Conservation (phyloP, 1,140 invertebrate species). For the Carcinoscorpius rotundicauda region DNA sequence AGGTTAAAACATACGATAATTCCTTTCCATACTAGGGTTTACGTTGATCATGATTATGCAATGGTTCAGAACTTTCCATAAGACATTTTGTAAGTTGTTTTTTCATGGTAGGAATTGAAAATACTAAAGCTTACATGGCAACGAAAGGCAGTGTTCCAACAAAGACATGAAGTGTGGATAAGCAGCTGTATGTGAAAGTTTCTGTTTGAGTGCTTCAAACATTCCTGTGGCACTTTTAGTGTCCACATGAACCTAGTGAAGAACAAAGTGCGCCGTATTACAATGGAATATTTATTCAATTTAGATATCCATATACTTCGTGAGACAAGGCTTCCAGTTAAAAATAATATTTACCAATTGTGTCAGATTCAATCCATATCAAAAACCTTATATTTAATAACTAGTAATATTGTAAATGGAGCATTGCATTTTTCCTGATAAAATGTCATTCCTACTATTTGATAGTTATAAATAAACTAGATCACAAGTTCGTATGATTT, state of each 20-base stretch:
- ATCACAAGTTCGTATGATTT: too few relatives aligned
- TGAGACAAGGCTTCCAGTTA: too few relatives aligned
- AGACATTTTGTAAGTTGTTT: background rate
- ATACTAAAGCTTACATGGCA: constrained; percentile 60
- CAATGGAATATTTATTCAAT: background rate
- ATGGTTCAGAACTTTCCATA: background rate
- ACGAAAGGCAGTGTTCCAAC: constrained; percentile 75
- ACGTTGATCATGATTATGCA: background rate
- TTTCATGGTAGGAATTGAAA: background rate
- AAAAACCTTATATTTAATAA: too few relatives aligned
- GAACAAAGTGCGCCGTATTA: constrained; percentile 4
- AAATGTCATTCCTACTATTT: too few relatives aligned
- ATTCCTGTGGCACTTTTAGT: constrained; percentile 85
- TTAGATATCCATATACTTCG: too few relatives aligned
- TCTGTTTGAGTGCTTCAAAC: constrained; percentile 83
- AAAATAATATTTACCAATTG: too few relatives aligned
- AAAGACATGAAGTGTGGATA: constrained; percentile 87
- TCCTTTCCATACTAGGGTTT: background rate
- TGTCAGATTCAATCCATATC: too few relatives aligned
- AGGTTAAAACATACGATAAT: constrained; percentile 24
- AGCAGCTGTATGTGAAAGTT: constrained; percentile 80
- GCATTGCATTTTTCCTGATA: too few relatives aligned
- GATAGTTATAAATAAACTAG: too few relatives aligned
- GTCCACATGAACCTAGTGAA: constrained; percentile 69
- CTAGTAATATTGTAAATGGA: too few relatives aligned